Percentiles rank a stretch among this genome's conserved stretches.
These are phyloP conservation scores for Blastobasis lacticolella DNA, from an alignment of 2,888 invertebrate species.

Conservation along the genomic window DNA sequence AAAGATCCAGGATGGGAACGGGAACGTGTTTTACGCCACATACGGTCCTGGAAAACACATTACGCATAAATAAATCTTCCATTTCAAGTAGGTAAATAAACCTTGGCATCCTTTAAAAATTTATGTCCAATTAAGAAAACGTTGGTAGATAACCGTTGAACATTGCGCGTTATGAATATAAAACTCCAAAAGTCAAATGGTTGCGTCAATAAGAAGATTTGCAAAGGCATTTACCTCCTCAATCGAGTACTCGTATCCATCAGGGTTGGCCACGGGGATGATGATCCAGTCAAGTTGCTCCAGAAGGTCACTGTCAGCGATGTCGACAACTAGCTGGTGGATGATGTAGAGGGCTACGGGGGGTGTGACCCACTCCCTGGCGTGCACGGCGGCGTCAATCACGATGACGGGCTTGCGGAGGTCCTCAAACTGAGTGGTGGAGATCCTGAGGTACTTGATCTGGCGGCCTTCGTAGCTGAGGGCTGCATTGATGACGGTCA, in stretches of 20 bases:
- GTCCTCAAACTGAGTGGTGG: slow-evolving; percentile 58
- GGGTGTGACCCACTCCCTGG: slow-evolving; percentile 83
- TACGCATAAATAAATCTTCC: no score
- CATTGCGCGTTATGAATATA: no score
- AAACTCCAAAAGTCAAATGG: no score
- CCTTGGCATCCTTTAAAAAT: no score
- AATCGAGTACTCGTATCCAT: slow-evolving; percentile 81
- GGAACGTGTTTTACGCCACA: slow-evolving; percentile 83
- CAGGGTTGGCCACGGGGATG: slow-evolving; percentile 80
- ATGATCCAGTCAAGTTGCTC: slow-evolving; percentile 78
- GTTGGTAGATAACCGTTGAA: no score
- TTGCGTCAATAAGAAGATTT: background rate
- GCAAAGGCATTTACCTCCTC: slow-evolving; percentile 43
- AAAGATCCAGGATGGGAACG: slow-evolving; percentile 45
- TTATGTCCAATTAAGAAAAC: no score
- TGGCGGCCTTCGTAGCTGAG: slow-evolving; percentile 74
- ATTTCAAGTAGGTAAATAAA: no score
- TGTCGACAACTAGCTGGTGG: slow-evolving; percentile 76
- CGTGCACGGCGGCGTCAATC: slow-evolving; percentile 77
- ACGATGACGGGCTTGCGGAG: slow-evolving; percentile 72
- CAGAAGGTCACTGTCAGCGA: slow-evolving; percentile 59
- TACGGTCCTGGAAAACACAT: slow-evolving; percentile 58
- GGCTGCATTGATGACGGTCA: slow-evolving; percentile 72
- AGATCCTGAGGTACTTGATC: slow-evolving; percentile 75
- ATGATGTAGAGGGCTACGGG: slow-evolving; percentile 80